phyloP scores from a whole-genome alignment of 2,113 vertebrate species.

The Vulpes vulpes region DNA sequence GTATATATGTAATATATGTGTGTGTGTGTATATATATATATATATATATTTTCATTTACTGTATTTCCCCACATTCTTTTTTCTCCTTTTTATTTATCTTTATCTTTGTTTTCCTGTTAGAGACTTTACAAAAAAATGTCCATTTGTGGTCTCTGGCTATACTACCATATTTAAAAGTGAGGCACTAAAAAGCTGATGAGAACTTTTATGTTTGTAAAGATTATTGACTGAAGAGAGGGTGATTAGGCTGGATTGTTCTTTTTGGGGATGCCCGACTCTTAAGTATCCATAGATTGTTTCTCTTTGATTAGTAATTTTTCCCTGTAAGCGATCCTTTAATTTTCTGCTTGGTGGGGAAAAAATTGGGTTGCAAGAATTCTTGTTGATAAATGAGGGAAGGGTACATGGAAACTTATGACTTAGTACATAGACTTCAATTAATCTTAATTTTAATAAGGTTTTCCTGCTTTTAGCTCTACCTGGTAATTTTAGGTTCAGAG shows the following conservation, averaged over 20 bases:
- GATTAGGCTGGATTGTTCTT: neutral
- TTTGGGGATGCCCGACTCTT: neutral
- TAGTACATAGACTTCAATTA: neutral
- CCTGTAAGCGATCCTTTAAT: neutral
- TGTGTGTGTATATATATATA: neutral
- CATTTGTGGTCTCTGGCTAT: neutral
- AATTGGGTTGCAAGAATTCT: neutral
- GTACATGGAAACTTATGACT: neutral
- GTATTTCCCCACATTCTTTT: neutral
- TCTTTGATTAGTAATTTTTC: neutral
- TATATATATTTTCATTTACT: neutral
- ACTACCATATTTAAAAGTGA: neutral
- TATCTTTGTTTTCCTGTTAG: neutral
- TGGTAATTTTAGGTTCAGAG: neutral
- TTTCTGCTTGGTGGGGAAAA: neutral
- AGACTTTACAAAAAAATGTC: neutral
- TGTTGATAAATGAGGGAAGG: neutral
- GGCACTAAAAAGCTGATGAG: neutral
- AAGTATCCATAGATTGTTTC: neutral
- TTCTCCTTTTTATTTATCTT: neutral
- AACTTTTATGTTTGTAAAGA: conserved; percentile 49
- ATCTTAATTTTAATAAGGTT: neutral
- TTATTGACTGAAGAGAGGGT: neutral
- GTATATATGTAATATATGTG: neutral
- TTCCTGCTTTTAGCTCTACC: neutral